phyloP scores from a whole-genome alignment of 1,140 invertebrate genomes.

The Danaus melanippus region DNA sequence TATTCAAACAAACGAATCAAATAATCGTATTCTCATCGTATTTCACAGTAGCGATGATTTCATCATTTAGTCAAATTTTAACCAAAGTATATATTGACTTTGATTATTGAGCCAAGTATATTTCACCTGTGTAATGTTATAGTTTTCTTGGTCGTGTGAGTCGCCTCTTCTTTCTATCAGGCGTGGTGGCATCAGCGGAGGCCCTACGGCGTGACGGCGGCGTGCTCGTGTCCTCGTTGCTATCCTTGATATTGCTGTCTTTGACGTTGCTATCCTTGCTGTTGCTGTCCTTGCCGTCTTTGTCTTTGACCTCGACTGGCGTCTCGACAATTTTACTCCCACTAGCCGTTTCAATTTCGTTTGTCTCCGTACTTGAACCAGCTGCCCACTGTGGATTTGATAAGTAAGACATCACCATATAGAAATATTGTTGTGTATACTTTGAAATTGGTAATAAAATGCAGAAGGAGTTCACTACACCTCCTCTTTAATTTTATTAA shows the following conservation, averaged over 20 bases:
- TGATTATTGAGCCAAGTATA: too few relatives aligned
- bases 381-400: slow-evolving; percentile 34
- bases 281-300: slow-evolving; percentile 3
- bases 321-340: slow-evolving; percentile 25
- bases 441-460: background rate
- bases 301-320: slow-evolving; percentile 16
- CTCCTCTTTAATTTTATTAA: too few relatives aligned
- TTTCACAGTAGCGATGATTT: too few relatives aligned
- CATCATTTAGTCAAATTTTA: too few relatives aligned
- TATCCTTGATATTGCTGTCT: slow-evolving; percentile 7
- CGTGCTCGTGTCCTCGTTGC: slow-evolving; percentile 23
- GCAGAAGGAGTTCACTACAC: too few relatives aligned
- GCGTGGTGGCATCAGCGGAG: slow-evolving; percentile 39
- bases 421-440: background rate
- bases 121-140: slow-evolving; percentile 21
- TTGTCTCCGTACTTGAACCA: slow-evolving; percentile 26
- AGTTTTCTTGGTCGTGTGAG: slow-evolving; percentile 57
- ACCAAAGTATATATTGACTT: too few relatives aligned
- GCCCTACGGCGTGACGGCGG: slow-evolving; percentile 42
- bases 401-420: too few relatives aligned
- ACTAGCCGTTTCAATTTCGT: slow-evolving; percentile 20
- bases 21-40: too few relatives aligned
- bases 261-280: too few relatives aligned
- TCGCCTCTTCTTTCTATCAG: slow-evolving; percentile 59
- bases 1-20: too few relatives aligned